A percentile compares a stretch with the other conserved stretches of the same genome.
Conservation (phyloP, 92 coral and sea anemone species). For the Virgularia gustaviana region DNA sequence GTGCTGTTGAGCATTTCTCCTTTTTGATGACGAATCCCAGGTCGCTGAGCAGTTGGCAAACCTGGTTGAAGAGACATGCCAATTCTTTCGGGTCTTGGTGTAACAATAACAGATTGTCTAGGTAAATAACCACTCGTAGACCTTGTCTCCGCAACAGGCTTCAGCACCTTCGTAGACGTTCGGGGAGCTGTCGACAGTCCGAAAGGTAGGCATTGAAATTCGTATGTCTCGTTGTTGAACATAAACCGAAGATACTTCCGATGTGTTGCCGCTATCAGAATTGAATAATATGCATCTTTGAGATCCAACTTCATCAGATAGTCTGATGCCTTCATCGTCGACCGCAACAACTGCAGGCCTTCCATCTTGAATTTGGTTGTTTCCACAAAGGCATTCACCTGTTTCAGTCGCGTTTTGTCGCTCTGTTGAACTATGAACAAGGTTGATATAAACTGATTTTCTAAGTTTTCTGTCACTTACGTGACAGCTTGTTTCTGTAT, state of each 20-base stretch:
- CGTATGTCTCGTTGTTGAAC: constrained; percentile 35
- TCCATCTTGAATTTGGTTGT: constrained; percentile 42
- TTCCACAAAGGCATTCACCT: constrained; percentile 44
- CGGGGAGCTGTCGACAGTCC: constrained; percentile 24
- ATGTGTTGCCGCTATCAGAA: background rate
- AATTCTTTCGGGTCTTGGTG: constrained; percentile 34
- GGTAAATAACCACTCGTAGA: constrained; percentile 46
- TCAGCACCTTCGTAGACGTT: constrained; percentile 38
- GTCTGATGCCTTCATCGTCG: background rate
- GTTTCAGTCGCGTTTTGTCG: constrained; percentile 16
- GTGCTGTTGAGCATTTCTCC: constrained; percentile 46
- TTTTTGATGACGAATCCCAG: constrained; percentile 40
- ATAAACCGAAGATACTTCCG: background rate
- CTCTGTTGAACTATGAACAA: constrained; percentile 1
- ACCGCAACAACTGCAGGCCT: constrained; percentile 7
- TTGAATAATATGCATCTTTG: constrained; percentile 1
- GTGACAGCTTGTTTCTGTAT: constrained; percentile 31
- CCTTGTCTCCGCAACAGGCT: constrained; percentile 36
- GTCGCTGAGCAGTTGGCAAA: constrained; percentile 15
- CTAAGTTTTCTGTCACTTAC: background rate
- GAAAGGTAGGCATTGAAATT: constrained; percentile 47
- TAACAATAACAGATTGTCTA: constrained; percentile 48
- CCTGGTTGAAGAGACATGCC: constrained; percentile 22
- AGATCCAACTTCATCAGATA: background rate
- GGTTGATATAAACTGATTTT: constrained; percentile 39